Base-by-base conservation (phyloP, 2,888 invertebrate species). In the Cyrtodaria siliqua region DNA sequence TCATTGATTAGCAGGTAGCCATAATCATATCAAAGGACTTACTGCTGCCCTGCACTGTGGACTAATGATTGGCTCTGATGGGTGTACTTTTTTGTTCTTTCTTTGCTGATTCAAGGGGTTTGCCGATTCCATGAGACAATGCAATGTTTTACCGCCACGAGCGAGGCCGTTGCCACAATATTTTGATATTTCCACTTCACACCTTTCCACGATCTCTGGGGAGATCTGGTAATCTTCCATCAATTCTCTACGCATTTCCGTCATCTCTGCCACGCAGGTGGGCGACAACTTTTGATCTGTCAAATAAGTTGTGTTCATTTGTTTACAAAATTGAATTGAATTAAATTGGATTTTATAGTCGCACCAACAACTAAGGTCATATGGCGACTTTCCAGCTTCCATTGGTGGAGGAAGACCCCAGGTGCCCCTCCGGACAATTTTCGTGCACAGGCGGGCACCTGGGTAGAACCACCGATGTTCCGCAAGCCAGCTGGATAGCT, bases 141-240 rank as follows among this genome's bases (percentile, higher is more conserved):
- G 99, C 83, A 99, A 96, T 0, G 98, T 98, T 91, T 96, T 96
- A 0, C 97, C 97, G 2, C 97, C 97, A 64, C 95, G 94, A 92
- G 96, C 96, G 68, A 93, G 82, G 94, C 92, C 98, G 94, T 92
- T 97, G 95, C 95, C 64, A 68, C 89, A 87, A 61, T 88, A 90
- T 23, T 85, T 42, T 20, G 95, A 94, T 84, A 98, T 98, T 91
- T 98, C 98, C 86, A 95, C 95, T 23, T 96, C 95, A 94, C 99
- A 99, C 62, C 95, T 95, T 85, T 96, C 95, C 77, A 99, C 96
- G 75, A 99, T 95, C 93, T 99, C 98, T 4, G 99, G 99, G 12
- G 97, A 97, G 20, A 99, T 94, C 86, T 97, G 95, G 92, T 96
- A 99, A 93, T 99, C 98, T 89, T 97, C 96, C 96, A 99, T 96